phyloP scores from a whole-genome alignment of 1,140 invertebrate species.

The Mya arenaria region DNA sequence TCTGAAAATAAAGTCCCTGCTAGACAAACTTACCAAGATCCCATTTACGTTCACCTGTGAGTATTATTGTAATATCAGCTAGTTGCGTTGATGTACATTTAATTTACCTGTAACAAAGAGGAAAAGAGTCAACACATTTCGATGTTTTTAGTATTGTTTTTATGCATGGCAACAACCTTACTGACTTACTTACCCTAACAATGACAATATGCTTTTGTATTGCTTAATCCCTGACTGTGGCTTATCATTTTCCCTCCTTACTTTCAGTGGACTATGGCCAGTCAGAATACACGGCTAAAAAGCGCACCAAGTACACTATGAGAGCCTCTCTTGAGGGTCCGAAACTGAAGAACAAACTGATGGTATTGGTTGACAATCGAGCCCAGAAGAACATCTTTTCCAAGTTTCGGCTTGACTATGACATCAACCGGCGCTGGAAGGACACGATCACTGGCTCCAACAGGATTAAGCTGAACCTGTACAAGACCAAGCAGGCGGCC shows the following conservation, averaged over 20 bases:
- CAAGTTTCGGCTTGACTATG: conserved; percentile 65
- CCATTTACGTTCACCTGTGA: conserved; percentile 57
- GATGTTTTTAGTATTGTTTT: too few relatives aligned
- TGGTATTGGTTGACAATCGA: conserved; percentile 53
- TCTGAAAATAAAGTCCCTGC: conserved; percentile 28
- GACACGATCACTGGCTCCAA: conserved; percentile 61
- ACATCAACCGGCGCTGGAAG: conserved; percentile 56
- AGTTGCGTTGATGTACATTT: too few relatives aligned
- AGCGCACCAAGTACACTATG: conserved; percentile 50
- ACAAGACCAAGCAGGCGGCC: conserved; percentile 60
- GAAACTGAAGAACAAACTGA: conserved; percentile 51
- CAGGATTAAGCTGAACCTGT: conserved; percentile 62
- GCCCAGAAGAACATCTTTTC: conserved; percentile 41
- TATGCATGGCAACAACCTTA: too few relatives aligned
- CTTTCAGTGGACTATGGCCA: conserved; percentile 57
- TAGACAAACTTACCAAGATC: conserved; percentile 55
- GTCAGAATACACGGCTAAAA: conserved; percentile 38
- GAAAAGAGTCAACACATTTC: too few relatives aligned
- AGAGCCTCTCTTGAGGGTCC: conserved; percentile 59
- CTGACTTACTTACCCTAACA: too few relatives aligned
- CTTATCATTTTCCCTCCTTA: too few relatives aligned
- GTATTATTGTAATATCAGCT: neutral
- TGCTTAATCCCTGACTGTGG: too few relatives aligned
- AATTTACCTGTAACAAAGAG: too few relatives aligned
- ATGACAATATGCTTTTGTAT: too few relatives aligned